Evolutionary conservation across 2,888 invertebrate genomes (phyloP).

Genomic region (Cataglyphis cursor): DNA sequence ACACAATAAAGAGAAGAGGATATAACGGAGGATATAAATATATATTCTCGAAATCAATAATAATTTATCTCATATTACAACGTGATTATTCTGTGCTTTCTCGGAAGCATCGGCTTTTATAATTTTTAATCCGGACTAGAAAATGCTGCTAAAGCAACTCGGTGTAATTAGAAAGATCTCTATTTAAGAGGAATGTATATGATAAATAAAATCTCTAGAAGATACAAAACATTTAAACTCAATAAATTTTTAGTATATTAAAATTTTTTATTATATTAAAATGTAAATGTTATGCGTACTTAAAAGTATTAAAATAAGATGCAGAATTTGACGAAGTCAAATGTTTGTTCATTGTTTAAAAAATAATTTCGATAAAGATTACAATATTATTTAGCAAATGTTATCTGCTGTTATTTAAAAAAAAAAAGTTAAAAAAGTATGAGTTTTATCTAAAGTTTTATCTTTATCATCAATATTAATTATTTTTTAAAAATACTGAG

Average conservation of each 20-base stretch:
- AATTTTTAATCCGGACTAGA: not conserved
- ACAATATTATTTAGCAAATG: not conserved
- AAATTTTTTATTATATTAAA: not conserved
- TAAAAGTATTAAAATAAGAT: not conserved
- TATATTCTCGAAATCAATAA: slow-evolving; percentile 19
- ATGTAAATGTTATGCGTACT: not conserved
- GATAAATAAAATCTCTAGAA: not conserved
- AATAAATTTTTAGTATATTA: not conserved
- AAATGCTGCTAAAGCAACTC: not conserved
- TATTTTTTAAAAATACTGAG: not conserved
- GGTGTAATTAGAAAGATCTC: not conserved
- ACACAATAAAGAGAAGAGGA: not conserved
- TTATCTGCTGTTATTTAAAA: not conserved
- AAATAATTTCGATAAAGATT: slow-evolving; percentile 2
- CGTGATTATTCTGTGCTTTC: slow-evolving; percentile 11
- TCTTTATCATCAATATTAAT: not conserved
- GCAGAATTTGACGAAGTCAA: not conserved
- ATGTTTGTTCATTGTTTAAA: not conserved
- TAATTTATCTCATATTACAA: slow-evolving; percentile 23
- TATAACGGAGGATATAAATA: not conserved
- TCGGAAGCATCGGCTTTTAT: not conserved
- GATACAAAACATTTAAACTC: not conserved
- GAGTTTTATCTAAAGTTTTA: not conserved
- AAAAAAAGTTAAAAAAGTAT: not conserved
- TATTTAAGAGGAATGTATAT: not conserved